Evolutionary conservation across 2,797 vertebrate species (phyloP).

Genomic region (Varecia variegata): DNA sequence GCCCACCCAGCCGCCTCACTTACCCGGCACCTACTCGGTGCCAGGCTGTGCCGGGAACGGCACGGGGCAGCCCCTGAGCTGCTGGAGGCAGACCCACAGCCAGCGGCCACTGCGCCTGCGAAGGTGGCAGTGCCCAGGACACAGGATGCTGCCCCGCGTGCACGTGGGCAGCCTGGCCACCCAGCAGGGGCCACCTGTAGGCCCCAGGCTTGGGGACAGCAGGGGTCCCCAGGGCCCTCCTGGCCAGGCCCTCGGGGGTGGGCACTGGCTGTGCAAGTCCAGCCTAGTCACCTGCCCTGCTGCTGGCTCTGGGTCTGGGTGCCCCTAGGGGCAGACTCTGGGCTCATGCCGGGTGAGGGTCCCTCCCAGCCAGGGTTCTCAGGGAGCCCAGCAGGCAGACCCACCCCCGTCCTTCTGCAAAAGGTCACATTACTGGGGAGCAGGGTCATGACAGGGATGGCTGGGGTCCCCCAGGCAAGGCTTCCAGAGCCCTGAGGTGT

Average conservation of each 20-base stretch:
- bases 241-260: background rate
- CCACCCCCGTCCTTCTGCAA: background rate
- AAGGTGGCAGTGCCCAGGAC: no score
- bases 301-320: background rate
- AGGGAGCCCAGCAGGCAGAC: background rate
- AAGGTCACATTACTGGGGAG: background rate
- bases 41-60: background rate
- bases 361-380: background rate
- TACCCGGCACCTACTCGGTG: background rate
- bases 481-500: rapidly evolving
- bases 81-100: background rate
- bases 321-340: background rate
- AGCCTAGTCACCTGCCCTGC: background rate
- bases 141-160: background rate
- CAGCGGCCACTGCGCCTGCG: background rate
- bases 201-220: background rate
- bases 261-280: background rate
- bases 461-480: background rate
- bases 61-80: background rate
- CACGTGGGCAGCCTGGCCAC: background rate
- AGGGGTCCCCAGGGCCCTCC: background rate
- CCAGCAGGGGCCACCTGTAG: background rate
- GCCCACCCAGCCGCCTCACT: background rate
- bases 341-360: background rate
- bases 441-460: rapidly evolving